Base-by-base conservation (phyloP, 2,888 invertebrate species). In the Anthophora plumipes region DNA sequence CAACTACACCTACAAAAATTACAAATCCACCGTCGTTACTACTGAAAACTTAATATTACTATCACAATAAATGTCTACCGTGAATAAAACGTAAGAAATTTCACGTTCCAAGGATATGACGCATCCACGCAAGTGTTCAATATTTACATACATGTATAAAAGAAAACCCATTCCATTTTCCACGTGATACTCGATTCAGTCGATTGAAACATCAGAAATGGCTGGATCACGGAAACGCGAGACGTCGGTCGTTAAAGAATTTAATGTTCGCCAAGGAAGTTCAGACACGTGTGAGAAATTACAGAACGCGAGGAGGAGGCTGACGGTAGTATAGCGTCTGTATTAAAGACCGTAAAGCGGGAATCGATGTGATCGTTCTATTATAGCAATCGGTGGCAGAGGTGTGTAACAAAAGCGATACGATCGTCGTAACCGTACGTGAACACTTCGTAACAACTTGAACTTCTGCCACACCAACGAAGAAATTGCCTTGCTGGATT, bases 281-380 rank as follows among this genome's bases (percentile, higher is more conserved):
- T 60, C 46, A 54, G 39, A 17, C 73, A 67, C 74, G 79, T 67
- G 80, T 52, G 71, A 75, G 74, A 67, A 75, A 70, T 70, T 67
- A 74, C 75, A 57, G 61, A 39, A 67, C 52, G 41, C 54, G 68
- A 64, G 22, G 39, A 31, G 4, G 31, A 31, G 31, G 31, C 66
- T 39, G 48, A 2, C 11, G 52, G 37, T 57, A 59, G 63, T 68
- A 77, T 60, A 80, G 82, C 72, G 76, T 43, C 70, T 71, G 54
- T n/a, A 69, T 69, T 69, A 75, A 73, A 75, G 77, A 75, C 39
- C 71, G 71, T 83, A 74, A 81, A 73, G 9, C 67, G 63, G 57
- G 61, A 70, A 84, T 76, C 70, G 75, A 77, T 82, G 84, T 78
- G 80, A 86, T 82, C 66, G 86, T 86, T 84, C 74, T 71, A 84